Percentiles rank a stretch among this genome's conserved stretches.
Conservation (phyloP, 2,888 invertebrate genomes). For the Cinara cedri region DNA sequence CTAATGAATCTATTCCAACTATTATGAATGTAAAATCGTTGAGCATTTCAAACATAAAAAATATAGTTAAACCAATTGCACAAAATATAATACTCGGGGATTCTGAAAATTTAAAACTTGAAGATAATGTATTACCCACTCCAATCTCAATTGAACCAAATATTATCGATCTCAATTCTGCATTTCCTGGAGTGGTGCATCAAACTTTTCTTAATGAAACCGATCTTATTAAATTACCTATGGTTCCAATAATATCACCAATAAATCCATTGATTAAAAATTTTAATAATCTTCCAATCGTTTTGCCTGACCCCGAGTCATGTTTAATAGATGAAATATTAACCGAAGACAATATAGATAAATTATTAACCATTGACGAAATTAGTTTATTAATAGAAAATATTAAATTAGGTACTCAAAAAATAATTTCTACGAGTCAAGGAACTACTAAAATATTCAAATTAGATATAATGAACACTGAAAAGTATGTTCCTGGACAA, state of each 20-base stretch:
- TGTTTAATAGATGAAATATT: conserved; percentile 68
- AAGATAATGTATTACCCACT: conserved; percentile 63
- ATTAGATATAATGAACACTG: conserved; percentile 71
- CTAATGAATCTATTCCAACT: conserved; percentile 15
- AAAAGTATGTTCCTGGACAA: conserved; percentile 74
- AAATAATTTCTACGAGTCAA: conserved; percentile 68
- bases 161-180: conserved; percentile 65
- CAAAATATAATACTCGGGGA: conserved; percentile 7
- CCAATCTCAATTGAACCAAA: conserved; percentile 67
- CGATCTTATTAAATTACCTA: conserved; percentile 66
- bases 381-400: conserved; percentile 68
- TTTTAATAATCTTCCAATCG: neutral
- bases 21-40: conserved; percentile 23
- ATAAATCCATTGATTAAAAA: conserved; percentile 66
- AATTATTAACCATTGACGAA: conserved; percentile 71
- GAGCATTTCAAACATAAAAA: conserved; percentile 30
- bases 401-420: conserved; percentile 68
- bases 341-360: conserved; percentile 63
- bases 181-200: conserved; percentile 61
- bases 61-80: conserved; percentile 27
- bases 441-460: conserved; percentile 68
- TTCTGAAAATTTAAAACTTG: conserved; percentile 59
- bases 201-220: conserved; percentile 58
- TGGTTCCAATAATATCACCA: conserved; percentile 70
- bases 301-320: conserved; percentile 2